phyloP scores from a whole-genome alignment of 37 sponge, comb jelly and placozoan species.

The Ianthella basta region DNA sequence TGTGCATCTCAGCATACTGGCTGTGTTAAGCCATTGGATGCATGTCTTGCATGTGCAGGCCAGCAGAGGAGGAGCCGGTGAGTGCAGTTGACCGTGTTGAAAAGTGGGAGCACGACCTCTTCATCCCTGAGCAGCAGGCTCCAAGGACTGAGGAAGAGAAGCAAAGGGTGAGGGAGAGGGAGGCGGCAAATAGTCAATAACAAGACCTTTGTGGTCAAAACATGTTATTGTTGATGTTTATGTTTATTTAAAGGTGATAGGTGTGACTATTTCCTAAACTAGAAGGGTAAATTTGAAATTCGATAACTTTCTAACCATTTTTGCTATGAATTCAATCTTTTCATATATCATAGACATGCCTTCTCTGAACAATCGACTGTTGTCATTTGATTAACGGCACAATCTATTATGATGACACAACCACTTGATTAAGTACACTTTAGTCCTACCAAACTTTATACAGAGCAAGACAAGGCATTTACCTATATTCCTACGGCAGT shows the following conservation, averaged over 20 bases:
- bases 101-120: constrained; percentile 71
- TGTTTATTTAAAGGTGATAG: neutral
- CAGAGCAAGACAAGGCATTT: too few relatives aligned
- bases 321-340: too few relatives aligned
- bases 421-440: too few relatives aligned
- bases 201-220: neutral
- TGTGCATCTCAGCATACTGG: neutral
- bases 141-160: constrained; percentile 52
- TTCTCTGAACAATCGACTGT: too few relatives aligned
- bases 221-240: neutral
- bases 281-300: too few relatives aligned
- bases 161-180: constrained; percentile 24
- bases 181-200: too few relatives aligned
- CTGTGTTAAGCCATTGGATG: neutral
- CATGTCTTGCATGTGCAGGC: constrained; percentile 4
- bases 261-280: neutral
- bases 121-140: constrained; percentile 48
- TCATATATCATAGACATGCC: too few relatives aligned
- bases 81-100: constrained; percentile 37
- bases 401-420: too few relatives aligned
- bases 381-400: too few relatives aligned
- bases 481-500: too few relatives aligned
- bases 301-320: too few relatives aligned
- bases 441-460: too few relatives aligned
- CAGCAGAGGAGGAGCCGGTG: neutral